These are phyloP conservation scores for Phasianus colchicus DNA, from an alignment of 2,113 vertebrate genomes.

Conservation along the genomic window DNA sequence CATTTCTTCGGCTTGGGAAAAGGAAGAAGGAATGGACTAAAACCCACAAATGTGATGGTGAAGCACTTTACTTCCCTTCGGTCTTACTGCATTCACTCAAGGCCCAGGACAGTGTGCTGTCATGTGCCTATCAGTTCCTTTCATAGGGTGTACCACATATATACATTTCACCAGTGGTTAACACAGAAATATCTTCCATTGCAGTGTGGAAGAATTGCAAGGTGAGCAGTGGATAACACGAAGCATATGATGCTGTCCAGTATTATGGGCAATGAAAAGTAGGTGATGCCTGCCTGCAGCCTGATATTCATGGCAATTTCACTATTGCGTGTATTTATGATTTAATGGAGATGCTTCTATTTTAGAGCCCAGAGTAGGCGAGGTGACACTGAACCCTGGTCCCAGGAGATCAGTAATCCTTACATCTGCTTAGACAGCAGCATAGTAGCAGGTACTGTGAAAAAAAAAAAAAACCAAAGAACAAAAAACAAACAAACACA, in stretches of 20 bases:
- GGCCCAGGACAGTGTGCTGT: neutral
- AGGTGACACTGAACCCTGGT: neutral
- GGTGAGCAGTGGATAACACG: rapidly evolving
- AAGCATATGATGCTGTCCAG: rapidly evolving
- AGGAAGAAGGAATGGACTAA: neutral
- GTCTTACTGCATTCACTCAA: neutral
- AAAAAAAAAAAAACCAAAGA: neutral
- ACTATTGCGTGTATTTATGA: neutral
- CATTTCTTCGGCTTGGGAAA: neutral
- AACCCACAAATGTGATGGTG: neutral
- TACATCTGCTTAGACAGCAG: neutral
- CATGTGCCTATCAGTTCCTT: neutral
- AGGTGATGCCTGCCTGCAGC: neutral
- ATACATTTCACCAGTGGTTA: neutral
- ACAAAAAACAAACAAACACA: no score
- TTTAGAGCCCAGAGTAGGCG: neutral
- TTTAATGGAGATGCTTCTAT: neutral
- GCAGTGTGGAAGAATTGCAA: neutral
- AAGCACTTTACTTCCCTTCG: neutral
- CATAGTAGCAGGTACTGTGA: neutral
- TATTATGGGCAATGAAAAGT: neutral
- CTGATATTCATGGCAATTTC: neutral
- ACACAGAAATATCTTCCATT: neutral
- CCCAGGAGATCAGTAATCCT: neutral
- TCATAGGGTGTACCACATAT: neutral